Evolutionary conservation across 2,888 invertebrate genomes (phyloP).

Genomic region (Agrilus cyanescens): DNA sequence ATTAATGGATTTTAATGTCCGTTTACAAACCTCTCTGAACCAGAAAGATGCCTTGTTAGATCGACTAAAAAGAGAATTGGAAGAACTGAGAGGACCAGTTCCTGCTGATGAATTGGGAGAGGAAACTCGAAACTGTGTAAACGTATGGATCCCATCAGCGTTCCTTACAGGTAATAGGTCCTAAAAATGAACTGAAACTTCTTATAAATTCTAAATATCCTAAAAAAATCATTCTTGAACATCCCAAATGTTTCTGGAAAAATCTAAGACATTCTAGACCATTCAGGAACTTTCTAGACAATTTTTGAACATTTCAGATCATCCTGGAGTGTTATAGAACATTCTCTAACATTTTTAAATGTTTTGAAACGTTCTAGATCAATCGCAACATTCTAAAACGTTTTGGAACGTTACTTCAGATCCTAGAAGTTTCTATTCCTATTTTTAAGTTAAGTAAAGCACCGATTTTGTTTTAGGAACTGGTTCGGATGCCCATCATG

Average conservation of each 20-base stretch:
- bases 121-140: slow-evolving; percentile 46
- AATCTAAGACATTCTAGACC: too few relatives aligned
- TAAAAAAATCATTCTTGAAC: not conserved
- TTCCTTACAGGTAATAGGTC: slow-evolving; percentile 51
- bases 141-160: slow-evolving; percentile 79
- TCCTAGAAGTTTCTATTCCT: not conserved
- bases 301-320: too few relatives aligned
- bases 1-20: slow-evolving; percentile 82
- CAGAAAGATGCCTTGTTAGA: slow-evolving; percentile 49
- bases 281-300: too few relatives aligned
- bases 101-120: slow-evolving; percentile 37
- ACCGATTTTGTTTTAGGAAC: slow-evolving; percentile 33
- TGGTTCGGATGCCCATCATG: slow-evolving; percentile 69
- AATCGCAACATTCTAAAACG: not conserved
- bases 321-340: too few relatives aligned
- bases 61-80: slow-evolving; percentile 49
- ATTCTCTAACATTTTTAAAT: too few relatives aligned
- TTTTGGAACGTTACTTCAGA: not conserved
- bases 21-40: slow-evolving; percentile 60
- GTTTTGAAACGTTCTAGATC: too few relatives aligned
- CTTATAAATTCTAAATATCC: too few relatives aligned
- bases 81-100: slow-evolving; percentile 52
- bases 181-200: not conserved
- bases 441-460: not conserved
- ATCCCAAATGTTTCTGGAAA: not conserved